These are phyloP conservation scores for Lasioglossum morio DNA, from an alignment of 2,888 invertebrate genomes.

Conservation along the genomic window DNA sequence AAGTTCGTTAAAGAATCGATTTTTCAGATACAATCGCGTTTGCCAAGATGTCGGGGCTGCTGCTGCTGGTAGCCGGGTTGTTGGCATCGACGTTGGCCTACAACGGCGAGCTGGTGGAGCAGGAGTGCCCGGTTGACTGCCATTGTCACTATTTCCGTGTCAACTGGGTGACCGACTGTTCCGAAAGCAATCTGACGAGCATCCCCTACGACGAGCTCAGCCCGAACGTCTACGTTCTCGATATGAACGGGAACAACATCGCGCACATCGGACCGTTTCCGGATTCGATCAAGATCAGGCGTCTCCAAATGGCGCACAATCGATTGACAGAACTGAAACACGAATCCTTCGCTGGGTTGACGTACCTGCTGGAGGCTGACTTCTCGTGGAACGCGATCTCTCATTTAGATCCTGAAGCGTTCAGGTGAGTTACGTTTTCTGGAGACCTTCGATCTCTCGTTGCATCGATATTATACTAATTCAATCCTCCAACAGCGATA, in stretches of 20 bases:
- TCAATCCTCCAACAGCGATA: conserved; percentile 86
- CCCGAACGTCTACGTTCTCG: conserved; percentile 89
- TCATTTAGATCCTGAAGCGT: conserved; percentile 88
- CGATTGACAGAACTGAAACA: conserved; percentile 87
- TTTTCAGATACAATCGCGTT: conserved; percentile 44
- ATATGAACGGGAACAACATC: conserved; percentile 90
- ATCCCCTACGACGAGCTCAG: conserved; percentile 90
- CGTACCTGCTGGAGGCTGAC: conserved; percentile 90
- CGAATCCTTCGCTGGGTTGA: conserved; percentile 88
- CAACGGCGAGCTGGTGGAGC: conserved; percentile 88
- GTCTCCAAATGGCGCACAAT: conserved; percentile 90
- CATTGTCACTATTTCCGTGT: conserved; percentile 91
- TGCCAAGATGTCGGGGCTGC: conserved; percentile 66
- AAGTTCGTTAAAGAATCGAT: background rate
- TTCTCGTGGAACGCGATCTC: conserved; percentile 89
- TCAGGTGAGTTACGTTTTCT: conserved; percentile 85
- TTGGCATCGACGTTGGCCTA: conserved; percentile 78
- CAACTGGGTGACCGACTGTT: conserved; percentile 92
- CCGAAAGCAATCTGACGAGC: conserved; percentile 90
- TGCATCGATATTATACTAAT: background rate
- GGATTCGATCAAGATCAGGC: conserved; percentile 88
- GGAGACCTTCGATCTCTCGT: background rate
- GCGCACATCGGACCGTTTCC: conserved; percentile 88
- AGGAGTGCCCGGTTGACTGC: conserved; percentile 91
- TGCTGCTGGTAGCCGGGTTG: conserved; percentile 63